phyloP scores from a whole-genome alignment of 2,797 vertebrate species.

The Cynodonichthys magdalenae region DNA sequence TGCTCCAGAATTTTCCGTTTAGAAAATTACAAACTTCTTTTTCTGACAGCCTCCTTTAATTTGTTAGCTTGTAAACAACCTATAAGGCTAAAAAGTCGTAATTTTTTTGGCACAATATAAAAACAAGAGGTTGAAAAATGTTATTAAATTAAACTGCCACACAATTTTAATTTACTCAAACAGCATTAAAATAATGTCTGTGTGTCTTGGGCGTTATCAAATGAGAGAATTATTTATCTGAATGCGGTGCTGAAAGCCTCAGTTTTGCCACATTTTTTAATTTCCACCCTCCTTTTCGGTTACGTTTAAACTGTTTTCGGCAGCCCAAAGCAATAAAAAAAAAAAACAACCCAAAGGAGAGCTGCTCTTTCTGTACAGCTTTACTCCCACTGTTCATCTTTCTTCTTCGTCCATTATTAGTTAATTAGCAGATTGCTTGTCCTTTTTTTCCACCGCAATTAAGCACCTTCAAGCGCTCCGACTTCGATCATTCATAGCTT shows the following conservation, averaged over 20 bases:
- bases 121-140: slow-evolving; percentile 11
- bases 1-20: no score
- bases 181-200: slow-evolving; percentile 4
- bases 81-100: no score
- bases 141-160: neutral
- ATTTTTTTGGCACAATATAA: neutral
- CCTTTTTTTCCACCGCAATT: slow-evolving; percentile 66
- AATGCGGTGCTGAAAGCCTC: slow-evolving; percentile 17
- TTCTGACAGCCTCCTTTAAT: no score
- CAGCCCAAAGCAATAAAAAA: slow-evolving; percentile 31
- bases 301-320: slow-evolving; percentile 25
- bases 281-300: neutral
- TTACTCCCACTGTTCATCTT: slow-evolving; percentile 43
- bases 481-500: slow-evolving; percentile 65
- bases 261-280: slow-evolving; percentile 1
- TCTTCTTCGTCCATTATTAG: slow-evolving; percentile 58
- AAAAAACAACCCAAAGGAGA: slow-evolving; percentile 22
- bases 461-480: slow-evolving; percentile 56
- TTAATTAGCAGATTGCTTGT: slow-evolving; percentile 70
- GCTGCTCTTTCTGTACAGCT: slow-evolving; percentile 32
- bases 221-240: slow-evolving; percentile 14
- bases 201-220: neutral
- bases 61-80: no score
- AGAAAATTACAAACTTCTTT: no score
- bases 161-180: slow-evolving; percentile 7